Conservation (phyloP, 2,888 invertebrate genomes). For the Coleophora flavipennella region DNA sequence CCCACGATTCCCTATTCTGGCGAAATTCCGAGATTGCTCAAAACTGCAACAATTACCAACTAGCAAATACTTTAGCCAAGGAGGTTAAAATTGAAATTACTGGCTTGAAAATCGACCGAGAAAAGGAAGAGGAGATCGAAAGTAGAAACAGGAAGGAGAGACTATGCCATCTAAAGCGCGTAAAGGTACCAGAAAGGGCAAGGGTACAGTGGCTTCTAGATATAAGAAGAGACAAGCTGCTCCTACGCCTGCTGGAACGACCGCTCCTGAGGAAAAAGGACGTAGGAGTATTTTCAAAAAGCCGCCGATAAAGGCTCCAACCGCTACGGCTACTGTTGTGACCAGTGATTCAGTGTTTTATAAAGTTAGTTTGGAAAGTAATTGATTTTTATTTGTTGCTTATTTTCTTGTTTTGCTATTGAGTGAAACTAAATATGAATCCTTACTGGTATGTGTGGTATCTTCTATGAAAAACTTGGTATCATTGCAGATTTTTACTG, state of each 20-base stretch:
- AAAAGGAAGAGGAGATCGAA: constrained; percentile 39
- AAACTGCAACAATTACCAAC: constrained; percentile 83
- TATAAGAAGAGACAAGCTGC: constrained; percentile 63
- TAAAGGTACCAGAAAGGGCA: constrained; percentile 69
- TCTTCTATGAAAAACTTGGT: no score
- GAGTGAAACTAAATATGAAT: no score
- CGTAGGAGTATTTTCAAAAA: constrained; percentile 85
- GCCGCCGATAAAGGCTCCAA: constrained; percentile 84
- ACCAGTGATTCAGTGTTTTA: constrained; percentile 83
- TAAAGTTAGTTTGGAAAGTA: constrained; percentile 24
- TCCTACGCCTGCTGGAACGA: constrained; percentile 33
- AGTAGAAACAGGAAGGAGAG: constrained; percentile 42
- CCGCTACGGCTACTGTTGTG: constrained; percentile 84
- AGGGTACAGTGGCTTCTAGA: constrained; percentile 73
- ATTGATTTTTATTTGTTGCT: no score
- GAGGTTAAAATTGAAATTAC: constrained; percentile 38
- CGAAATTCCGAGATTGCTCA: constrained; percentile 81
- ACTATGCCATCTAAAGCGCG: constrained; percentile 53
- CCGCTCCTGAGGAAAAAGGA: constrained; percentile 78
- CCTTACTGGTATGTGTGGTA: no score
- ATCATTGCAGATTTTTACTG: no score
- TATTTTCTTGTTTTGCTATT: no score
- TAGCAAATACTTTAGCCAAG: constrained; percentile 48
- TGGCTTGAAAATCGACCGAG: constrained; percentile 39
- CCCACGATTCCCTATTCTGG: constrained; percentile 82